These are phyloP conservation scores for Dascyllus trimaculatus DNA, from an alignment of 2,113 vertebrate species.

Conservation along the genomic window DNA sequence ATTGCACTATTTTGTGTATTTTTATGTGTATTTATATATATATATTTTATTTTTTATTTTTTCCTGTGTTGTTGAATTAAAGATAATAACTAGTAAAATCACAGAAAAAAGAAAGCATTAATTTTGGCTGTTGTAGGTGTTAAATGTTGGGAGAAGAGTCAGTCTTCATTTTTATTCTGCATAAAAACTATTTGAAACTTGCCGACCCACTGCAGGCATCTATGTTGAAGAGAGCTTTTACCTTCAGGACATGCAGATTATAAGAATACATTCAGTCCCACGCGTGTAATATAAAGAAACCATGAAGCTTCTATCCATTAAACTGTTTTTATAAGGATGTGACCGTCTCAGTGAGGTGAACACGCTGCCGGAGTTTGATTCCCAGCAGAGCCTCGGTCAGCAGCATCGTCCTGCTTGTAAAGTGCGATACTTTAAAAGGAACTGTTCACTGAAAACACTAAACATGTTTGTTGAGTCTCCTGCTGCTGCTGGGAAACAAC, in stretches of 20 bases:
- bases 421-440: background rate
- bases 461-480: constrained; percentile 28
- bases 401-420: background rate
- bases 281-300: too few relatives aligned
- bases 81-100: too few relatives aligned
- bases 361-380: constrained; percentile 1
- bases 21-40: too few relatives aligned
- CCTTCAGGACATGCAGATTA: background rate
- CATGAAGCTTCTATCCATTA: background rate
- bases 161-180: background rate
- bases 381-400: background rate
- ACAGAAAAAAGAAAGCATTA: too few relatives aligned
- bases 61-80: too few relatives aligned
- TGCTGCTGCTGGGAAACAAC: background rate
- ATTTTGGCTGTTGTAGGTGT: too few relatives aligned
- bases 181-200: background rate
- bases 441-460: constrained; percentile 5
- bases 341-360: background rate
- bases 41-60: too few relatives aligned
- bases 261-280: background rate
- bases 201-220: background rate
- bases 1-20: too few relatives aligned
- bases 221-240: background rate
- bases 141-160: background rate
- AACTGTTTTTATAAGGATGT: background rate